Evolutionary conservation across 2,113 vertebrate species (phyloP).

Genomic region (Cichladusa arquata): DNA sequence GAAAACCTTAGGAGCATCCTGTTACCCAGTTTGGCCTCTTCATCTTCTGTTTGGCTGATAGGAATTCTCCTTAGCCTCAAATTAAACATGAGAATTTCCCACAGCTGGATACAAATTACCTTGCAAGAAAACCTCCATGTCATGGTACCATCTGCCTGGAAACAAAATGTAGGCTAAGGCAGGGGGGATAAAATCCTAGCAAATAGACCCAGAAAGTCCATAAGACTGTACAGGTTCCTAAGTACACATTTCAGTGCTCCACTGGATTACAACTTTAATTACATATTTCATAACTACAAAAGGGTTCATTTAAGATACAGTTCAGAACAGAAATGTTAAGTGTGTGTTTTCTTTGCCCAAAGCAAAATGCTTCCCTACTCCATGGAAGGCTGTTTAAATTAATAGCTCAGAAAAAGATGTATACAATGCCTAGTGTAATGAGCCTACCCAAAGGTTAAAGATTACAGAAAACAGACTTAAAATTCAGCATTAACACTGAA

Average conservation of each 20-base stretch:
- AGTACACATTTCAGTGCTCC: neutral
- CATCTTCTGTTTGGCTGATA: neutral
- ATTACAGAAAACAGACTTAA: conserved; percentile 4
- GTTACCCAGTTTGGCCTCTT: neutral
- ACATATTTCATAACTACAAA: conserved; percentile 6
- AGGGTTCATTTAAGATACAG: neutral
- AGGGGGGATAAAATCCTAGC: neutral
- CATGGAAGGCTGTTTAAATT: neutral
- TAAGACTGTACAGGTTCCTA: neutral
- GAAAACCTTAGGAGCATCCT: neutral
- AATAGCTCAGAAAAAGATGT: neutral
- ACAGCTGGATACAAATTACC: neutral
- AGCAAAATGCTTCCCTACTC: neutral
- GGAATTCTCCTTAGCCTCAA: neutral
- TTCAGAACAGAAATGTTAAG: conserved; percentile 31
- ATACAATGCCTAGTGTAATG: neutral
- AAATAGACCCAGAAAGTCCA: neutral
- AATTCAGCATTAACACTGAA: neutral
- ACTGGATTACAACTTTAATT: conserved; percentile 13
- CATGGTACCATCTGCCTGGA: neutral
- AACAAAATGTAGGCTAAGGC: neutral
- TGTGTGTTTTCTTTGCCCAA: neutral
- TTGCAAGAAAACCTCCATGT: neutral
- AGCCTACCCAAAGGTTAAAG: conserved; percentile 32
- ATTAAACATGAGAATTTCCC: neutral